Base-by-base conservation (phyloP, 2,888 invertebrate genomes). In the Synanthedon andrenaeformis region DNA sequence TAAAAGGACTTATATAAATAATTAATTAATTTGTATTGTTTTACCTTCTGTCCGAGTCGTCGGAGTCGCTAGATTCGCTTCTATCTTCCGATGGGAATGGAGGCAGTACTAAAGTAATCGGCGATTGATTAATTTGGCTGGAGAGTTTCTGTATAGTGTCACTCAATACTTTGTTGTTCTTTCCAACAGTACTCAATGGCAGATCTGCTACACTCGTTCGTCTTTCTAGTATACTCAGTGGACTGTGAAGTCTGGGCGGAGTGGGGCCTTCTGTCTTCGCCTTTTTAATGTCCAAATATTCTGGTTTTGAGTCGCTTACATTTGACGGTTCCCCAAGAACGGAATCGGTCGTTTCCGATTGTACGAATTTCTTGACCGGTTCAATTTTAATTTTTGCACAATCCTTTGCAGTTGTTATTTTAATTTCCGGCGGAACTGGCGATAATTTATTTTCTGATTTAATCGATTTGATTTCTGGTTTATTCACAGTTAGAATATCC, bases 81-180 rank as follows among this genome's bases (percentile, higher is more conserved):
- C 79, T 73, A 51, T 85, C 82, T 52, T 75, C 85, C 1, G 78
- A 54, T 45, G 77, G 74, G 68, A 83, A 87, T 0, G 81, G 65
- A 4, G 82, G 76, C 57, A 84, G 54, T 0, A 79, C 72, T 4
- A 79, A 72, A 54, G 62, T 72, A 17, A 70, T 71, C 1, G 83
- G 59, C 5, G 63, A 72, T 62, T 87, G 87, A 59, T 86, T 88
- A 55, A 89, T 88, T 63, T 89, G 88, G 62, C 87, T 88, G 14
- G 88, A 88, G 41, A 91, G 67, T 65, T 91, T 91, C 70, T 90
- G 91, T 65, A 91, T 91, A 1, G 90, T 91, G 58, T 91, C 91
- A 59, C 89, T 90, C 11, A 91, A 70, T 42, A 90, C 90, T 62
- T 89, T 90, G 57, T 90, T 91, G 60, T 89, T 91, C 65, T 87